A percentile compares a stretch with the other conserved stretches of the same genome.
phyloP scores from a whole-genome alignment of 2,797 vertebrate genomes.

The Parotocinclus haroldoi region DNA sequence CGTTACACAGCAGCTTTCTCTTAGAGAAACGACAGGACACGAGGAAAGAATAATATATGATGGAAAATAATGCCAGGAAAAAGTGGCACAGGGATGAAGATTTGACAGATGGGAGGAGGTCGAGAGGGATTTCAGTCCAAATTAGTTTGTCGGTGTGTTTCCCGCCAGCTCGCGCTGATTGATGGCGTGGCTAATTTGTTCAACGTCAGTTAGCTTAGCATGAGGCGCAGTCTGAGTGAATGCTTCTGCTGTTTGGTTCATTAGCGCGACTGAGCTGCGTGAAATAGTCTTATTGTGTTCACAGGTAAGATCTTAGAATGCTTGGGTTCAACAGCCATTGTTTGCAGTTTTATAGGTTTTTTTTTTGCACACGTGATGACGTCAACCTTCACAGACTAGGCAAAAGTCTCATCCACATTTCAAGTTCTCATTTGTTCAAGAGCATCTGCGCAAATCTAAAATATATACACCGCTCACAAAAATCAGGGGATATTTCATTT shows the following conservation, averaged over 20 bases:
- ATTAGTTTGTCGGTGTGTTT: conserved; percentile 56
- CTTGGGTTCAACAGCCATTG: too few species aligned
- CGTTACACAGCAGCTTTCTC: conserved; percentile 54
- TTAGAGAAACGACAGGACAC: conserved; percentile 38
- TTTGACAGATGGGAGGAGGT: conserved; percentile 60
- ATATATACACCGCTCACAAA: too few species aligned
- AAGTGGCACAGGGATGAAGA: conserved; percentile 49
- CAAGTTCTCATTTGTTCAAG: too few species aligned
- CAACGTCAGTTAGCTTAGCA: conserved; percentile 26
- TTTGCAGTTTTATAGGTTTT: too few species aligned
- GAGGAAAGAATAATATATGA: conserved; percentile 64
- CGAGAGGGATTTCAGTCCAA: conserved; percentile 53
- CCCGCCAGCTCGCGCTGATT: conserved; percentile 35
- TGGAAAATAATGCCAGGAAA: conserved; percentile 52
- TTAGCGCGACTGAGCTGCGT: background rate
- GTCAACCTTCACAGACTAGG: too few species aligned
- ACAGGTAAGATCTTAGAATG: too few species aligned
- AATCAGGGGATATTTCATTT: too few species aligned
- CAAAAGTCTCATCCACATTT: too few species aligned
- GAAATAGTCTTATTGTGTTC: background rate
- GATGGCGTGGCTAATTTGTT: conserved; percentile 50
- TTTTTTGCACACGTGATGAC: too few species aligned
- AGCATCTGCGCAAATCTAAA: too few species aligned
- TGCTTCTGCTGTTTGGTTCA: background rate
- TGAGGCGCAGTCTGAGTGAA: background rate